Base-by-base conservation (phyloP, 2,888 invertebrate genomes). In the Cheilosia vernalis region DNA sequence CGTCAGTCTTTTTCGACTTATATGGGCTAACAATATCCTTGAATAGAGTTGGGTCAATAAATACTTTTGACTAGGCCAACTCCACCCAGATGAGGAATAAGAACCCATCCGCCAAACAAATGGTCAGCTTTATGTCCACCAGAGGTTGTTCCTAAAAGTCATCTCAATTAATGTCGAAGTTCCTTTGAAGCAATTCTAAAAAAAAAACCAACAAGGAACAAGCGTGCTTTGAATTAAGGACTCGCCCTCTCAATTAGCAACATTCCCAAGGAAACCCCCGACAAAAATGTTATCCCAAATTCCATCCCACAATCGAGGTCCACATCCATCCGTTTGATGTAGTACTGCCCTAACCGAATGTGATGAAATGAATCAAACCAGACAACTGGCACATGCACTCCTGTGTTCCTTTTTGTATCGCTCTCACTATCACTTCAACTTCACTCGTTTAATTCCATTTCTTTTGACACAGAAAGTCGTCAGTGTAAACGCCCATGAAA, bases 401-500 rank as follows among this genome's bases (percentile, higher is more conserved):
- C 0, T 19, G 9, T 44, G 9, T 44, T 55, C 13, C 10, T 21
- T 4, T 37, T 37, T 13, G 13, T 37, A 37, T 53, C 33, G 30
- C 27, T 53, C 19, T 53, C 13, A 42, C 60, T 19, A 40, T 61
- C 60, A 42, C 27, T 56, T 19, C 1, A 42, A 42, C 27, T 49
- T 19, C 2, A 42, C 24, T 37, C 55, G 33, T 24, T 76, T 56
- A 42, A 42, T 60, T 30, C 67, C 67, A 76, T 76, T 77, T 69
- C 63, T 69, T 30, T 70, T 77, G 78, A 70, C 70, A 64, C 27
- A 78, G 30, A 78, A 78, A 64, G 33, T 56, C 55, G 60, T 61
- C 47, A 17, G 21, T 77, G 64, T 72, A 67, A 83, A 67, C 70
- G 78, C 49, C 66, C 81, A 81, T 81, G 76, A 81, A 80, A 81